Evolutionary conservation across 2,888 invertebrate genomes (phyloP).

Genomic region (Halictus quadricinctus): DNA sequence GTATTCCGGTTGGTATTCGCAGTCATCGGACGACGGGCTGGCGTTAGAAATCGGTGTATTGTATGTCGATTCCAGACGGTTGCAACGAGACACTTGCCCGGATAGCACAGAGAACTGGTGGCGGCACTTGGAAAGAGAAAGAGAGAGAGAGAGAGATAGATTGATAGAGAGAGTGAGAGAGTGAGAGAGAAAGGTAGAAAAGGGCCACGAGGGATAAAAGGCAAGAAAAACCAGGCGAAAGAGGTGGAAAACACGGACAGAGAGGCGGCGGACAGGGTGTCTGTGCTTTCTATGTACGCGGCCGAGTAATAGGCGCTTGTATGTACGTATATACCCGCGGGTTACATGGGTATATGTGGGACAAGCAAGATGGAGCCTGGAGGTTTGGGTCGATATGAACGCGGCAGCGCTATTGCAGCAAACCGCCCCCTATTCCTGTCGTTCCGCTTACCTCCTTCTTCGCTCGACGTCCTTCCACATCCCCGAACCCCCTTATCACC

Average conservation of each 20-base stretch:
- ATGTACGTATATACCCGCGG: constrained; percentile 12
- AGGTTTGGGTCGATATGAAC: constrained; percentile 78
- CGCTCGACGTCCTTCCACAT: constrained; percentile 35
- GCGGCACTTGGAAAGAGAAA: constrained; percentile 16
- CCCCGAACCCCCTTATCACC: constrained; percentile 46
- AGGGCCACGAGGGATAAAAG: constrained; percentile 5
- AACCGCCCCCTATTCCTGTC: constrained; percentile 68
- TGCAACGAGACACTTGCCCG: constrained; percentile 56
- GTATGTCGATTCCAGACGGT: constrained; percentile 52
- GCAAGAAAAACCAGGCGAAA: constrained; percentile 21
- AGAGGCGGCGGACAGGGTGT: constrained; percentile 34
- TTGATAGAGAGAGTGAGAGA: not conserved
- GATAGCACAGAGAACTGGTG: not conserved
- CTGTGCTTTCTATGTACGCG: constrained; percentile 16
- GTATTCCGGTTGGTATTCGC: constrained; percentile 45
- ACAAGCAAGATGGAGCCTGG: constrained; percentile 78
- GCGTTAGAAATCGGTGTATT: constrained; percentile 54
- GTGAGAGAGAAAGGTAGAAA: constrained; percentile 22
- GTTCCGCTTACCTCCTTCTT: constrained; percentile 58
- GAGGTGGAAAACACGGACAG: constrained; percentile 27
- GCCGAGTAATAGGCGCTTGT: constrained; percentile 7
- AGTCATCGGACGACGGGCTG: constrained; percentile 24
- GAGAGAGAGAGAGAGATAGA: constrained; percentile 14
- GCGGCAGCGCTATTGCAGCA: constrained; percentile 77
- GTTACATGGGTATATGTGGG: constrained; percentile 72